Base-by-base conservation (phyloP, 1,140 invertebrate species). In the Lepidurus apus region DNA sequence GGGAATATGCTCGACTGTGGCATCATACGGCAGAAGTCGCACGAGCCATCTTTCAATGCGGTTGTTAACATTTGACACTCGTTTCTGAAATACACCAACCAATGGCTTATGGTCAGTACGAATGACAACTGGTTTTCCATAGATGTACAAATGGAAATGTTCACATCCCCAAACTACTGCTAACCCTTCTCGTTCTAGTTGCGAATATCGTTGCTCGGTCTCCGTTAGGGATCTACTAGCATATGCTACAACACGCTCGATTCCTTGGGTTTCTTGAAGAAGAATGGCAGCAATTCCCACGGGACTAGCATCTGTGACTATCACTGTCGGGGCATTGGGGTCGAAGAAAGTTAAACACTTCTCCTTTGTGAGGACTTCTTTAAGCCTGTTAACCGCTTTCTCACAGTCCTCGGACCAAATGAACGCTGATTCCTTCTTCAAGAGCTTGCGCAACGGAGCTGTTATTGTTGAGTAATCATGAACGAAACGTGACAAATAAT, bases 401-500 rank as follows among this genome's bases (percentile, higher is more conserved):
- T 80, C 34, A 43, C 78, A 53, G 0, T 43, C 13, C 21, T 74
- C 13, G 10, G 78, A 74, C 83, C 83, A 83, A 5, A 77, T n/a
- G 26, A 76, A 84, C 3, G 43, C 21, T 5, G 73, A 74, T 11
- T 81, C 75, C 43, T 82, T 79, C 10, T 78, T 53, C 45, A 77
- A 78, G 11, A 87, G 81, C 9, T 83, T 73, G 74, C 84, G 84
- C 42, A 88, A 80, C 21, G 84, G 85, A 80, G 81, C 77, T 75
- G 85, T 81, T n/a, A 84, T 77, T 81, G 83, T 77, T 24, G 84
- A 84, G 80, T 83, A 81, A 76, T 82, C 82, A 78, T 79, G 82
- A 26, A 87, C 83, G 81, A 86, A 86, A 78, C 82, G 81, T 4
- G 83, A 74, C 79, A 85, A 84, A 78, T 85, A 87, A 73, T 84